These are phyloP conservation scores for Oryctes rhinoceros DNA, from an alignment of 1,140 invertebrate genomes.

Conservation along the genomic window DNA sequence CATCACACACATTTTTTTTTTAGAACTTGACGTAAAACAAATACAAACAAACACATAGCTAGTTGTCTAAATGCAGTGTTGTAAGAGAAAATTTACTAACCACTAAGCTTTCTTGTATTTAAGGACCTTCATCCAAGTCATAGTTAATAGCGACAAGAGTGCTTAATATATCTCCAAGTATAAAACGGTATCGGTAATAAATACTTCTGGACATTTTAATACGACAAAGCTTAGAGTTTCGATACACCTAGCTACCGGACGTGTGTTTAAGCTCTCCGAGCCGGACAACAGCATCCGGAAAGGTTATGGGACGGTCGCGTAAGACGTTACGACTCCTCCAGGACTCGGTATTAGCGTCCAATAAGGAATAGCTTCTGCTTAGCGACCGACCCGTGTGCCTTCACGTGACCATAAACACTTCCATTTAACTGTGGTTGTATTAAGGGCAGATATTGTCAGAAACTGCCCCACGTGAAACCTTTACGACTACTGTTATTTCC, in stretches of 20 bases:
- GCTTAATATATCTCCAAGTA: neutral
- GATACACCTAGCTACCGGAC: slow-evolving; percentile 7
- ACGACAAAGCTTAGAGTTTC: slow-evolving; percentile 34
- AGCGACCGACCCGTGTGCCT: slow-evolving; percentile 43
- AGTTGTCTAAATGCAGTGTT: no score
- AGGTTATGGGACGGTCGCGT: slow-evolving; percentile 26
- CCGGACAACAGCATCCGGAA: neutral
- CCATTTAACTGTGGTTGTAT: slow-evolving; percentile 42
- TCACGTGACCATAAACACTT: slow-evolving; percentile 43
- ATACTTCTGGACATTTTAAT: slow-evolving; percentile 36
- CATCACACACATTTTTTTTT: no score
- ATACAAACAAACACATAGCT: no score
- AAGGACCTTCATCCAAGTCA: neutral
- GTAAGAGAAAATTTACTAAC: no score
- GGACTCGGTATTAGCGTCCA: slow-evolving; percentile 50
- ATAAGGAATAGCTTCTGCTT: slow-evolving; percentile 51
- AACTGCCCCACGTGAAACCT: slow-evolving; percentile 39
- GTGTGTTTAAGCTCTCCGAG: slow-evolving; percentile 16
- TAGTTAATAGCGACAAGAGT: neutral
- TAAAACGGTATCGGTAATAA: slow-evolving; percentile 34
- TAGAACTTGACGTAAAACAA: no score
- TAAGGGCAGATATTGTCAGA: slow-evolving; percentile 42
- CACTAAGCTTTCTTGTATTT: neutral
- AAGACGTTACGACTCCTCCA: slow-evolving; percentile 49
- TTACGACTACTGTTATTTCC: slow-evolving; percentile 40